These are phyloP conservation scores for Panzeria rudis DNA, from an alignment of 2,888 invertebrate genomes.

Conservation along the genomic window DNA sequence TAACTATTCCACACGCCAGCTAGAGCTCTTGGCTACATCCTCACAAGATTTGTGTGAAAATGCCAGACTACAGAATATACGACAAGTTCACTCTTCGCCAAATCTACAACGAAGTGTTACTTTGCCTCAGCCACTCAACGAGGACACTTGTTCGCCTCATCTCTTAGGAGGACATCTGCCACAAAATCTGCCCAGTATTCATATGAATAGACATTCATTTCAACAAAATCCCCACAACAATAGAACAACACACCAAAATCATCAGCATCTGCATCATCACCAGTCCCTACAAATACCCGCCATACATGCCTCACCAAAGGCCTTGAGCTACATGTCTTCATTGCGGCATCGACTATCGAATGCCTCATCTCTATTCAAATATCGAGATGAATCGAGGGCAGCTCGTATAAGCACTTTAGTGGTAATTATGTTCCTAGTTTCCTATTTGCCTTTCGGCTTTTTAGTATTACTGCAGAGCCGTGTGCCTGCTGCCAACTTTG, in stretches of 20 bases:
- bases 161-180: slow-evolving; percentile 75
- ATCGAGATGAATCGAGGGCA: slow-evolving; percentile 94
- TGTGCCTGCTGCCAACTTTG: slow-evolving; percentile 80
- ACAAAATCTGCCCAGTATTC: slow-evolving; percentile 66
- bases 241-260: slow-evolving; percentile 73
- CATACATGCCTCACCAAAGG: slow-evolving; percentile 83
- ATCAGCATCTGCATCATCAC: slow-evolving; percentile 72
- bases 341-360: slow-evolving; percentile 92
- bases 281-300: slow-evolving; percentile 81
- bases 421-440: slow-evolving; percentile 84
- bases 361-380: slow-evolving; percentile 92
- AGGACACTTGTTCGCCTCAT: slow-evolving; percentile 77
- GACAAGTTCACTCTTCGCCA: slow-evolving; percentile 83
- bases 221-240: slow-evolving; percentile 49
- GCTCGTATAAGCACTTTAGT: slow-evolving; percentile 90
- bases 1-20: slow-evolving; percentile 82
- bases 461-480: slow-evolving; percentile 82
- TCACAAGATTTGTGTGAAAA: slow-evolving; percentile 81
- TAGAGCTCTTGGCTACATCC: slow-evolving; percentile 80
- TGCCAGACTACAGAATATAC: slow-evolving; percentile 78
- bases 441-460: slow-evolving; percentile 83
- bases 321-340: slow-evolving; percentile 86
- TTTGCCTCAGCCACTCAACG: slow-evolving; percentile 75
- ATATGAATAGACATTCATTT: slow-evolving; percentile 69
- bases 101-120: slow-evolving; percentile 82